Conservation (phyloP, 2,113 vertebrate species). For the Antigone vipio region DNA sequence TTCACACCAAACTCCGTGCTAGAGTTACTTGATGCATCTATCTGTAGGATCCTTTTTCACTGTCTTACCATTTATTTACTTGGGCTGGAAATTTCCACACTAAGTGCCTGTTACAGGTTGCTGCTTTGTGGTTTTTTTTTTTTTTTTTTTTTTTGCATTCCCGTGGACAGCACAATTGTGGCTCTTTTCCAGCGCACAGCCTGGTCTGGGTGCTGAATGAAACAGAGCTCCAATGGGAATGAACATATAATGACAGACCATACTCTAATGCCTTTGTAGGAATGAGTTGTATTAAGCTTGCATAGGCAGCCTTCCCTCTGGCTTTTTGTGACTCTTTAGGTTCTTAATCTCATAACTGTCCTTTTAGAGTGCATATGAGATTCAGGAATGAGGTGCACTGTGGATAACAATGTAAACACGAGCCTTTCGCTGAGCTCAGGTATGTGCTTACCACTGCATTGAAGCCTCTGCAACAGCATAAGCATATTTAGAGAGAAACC, state of each 20-base stretch:
- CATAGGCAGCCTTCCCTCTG: not conserved
- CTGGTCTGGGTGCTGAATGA: not conserved
- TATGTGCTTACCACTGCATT: not conserved
- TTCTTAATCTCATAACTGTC: not conserved
- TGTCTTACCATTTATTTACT: not conserved
- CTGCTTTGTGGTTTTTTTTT: not conserved
- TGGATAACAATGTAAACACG: not conserved
- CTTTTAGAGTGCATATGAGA: not conserved
- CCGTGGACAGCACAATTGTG: not conserved
- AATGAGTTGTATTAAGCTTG: not conserved
- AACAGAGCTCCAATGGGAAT: not conserved
- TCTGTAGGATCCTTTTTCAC: not conserved
- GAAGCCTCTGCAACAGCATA: not conserved
- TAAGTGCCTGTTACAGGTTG: not conserved
- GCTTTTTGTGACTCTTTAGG: slow-evolving; percentile 1
- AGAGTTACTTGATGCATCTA: not conserved
- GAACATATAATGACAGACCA: not conserved
- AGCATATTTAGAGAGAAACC: not conserved
- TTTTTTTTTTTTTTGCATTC: not conserved
- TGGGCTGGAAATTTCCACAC: not conserved
- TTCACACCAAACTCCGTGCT: not conserved
- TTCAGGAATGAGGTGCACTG: not conserved
- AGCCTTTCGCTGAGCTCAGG: not conserved
- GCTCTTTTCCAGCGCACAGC: not conserved
- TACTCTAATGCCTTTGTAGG: not conserved